These are phyloP conservation scores for Catostylus mosaicus DNA, from an alignment of 30 jellyfish, hydroid and myxozoan genomes.

Conservation along the genomic window DNA sequence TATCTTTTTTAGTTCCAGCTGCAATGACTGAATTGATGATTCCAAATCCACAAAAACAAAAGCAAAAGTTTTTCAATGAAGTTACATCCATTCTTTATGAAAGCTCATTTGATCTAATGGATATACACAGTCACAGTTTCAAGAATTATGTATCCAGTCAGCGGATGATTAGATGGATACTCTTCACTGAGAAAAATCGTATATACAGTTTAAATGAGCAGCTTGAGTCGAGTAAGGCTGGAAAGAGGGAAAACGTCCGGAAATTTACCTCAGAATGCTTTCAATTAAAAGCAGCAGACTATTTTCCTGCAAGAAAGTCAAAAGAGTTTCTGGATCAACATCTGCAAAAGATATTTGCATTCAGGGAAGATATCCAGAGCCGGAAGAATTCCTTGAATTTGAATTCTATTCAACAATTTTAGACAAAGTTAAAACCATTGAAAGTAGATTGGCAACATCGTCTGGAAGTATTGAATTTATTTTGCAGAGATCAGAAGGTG, in stretches of 20 bases:
- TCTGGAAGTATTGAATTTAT: not conserved
- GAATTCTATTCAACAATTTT: slow-evolving; percentile 37
- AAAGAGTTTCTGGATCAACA: not conserved
- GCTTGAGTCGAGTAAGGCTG: not conserved
- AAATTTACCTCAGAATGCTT: not conserved
- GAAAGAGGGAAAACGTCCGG: not conserved
- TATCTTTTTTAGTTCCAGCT: not conserved
- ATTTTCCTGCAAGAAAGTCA: not conserved
- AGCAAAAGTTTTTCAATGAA: not conserved
- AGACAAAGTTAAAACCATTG: not conserved
- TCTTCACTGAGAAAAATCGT: not conserved
- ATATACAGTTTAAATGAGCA: not conserved
- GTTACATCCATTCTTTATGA: not conserved
- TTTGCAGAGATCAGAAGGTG: slow-evolving; percentile 1
- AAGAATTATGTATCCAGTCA: not conserved
- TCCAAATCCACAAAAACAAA: not conserved
- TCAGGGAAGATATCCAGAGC: not conserved
- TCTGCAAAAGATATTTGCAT: not conserved
- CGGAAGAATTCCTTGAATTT: slow-evolving; percentile 14
- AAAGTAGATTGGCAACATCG: not conserved
- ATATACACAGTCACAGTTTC: not conserved
- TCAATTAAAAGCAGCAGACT: not conserved
- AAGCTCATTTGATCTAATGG: not conserved
- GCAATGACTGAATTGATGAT: not conserved
- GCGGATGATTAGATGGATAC: not conserved